Evolutionary conservation across 2,797 vertebrate genomes (phyloP).

Genomic region (Potorous gilbertii): DNA sequence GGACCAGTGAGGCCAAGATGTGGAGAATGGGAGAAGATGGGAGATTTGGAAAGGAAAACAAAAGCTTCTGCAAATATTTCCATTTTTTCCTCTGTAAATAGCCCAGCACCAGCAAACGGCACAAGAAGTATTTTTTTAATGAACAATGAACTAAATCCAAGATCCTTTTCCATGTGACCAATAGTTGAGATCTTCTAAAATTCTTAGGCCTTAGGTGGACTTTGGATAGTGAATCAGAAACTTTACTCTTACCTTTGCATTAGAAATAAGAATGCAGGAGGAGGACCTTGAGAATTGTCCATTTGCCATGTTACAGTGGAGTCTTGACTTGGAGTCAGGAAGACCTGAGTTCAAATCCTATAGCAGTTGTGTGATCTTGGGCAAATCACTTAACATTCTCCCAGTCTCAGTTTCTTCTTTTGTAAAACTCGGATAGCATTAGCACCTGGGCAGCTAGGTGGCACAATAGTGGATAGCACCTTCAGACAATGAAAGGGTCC

Average conservation of each 20-base stretch:
- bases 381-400: neutral
- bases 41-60: constrained; percentile 59
- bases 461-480: neutral
- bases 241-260: constrained; percentile 36
- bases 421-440: neutral
- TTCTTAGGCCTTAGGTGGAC: constrained; percentile 25
- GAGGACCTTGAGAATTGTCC: neutral
- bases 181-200: constrained; percentile 41
- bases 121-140: constrained; percentile 46
- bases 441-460: neutral
- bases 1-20: constrained; percentile 58
- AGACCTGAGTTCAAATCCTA: neutral
- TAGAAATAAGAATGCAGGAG: neutral
- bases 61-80: constrained; percentile 48
- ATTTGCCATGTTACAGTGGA: neutral
- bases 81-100: constrained; percentile 29
- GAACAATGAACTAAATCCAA: constrained; percentile 27
- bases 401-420: neutral
- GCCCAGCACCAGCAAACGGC: constrained; percentile 11
- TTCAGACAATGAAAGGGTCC: neutral
- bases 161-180: neutral
- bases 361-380: neutral
- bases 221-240: constrained; percentile 30
- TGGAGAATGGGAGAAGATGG: constrained; percentile 63
- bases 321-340: neutral